A percentile compares a stretch with the other conserved stretches of the same genome.
phyloP scores from a whole-genome alignment of 2,113 vertebrate species.

The Microtus oregoni region DNA sequence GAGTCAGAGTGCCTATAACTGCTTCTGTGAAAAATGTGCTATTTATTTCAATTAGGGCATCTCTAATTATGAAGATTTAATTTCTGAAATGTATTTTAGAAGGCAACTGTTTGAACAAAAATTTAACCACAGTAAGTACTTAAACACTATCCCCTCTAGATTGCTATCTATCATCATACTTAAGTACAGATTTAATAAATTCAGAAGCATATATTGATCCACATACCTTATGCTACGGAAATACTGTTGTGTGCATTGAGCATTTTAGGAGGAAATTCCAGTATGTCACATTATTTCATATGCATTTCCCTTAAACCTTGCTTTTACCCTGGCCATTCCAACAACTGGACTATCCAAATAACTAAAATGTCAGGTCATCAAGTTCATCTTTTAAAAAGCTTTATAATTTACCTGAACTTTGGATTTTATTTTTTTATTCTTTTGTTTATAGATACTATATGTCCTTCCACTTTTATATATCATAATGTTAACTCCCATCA shows the following conservation, averaged over 20 bases:
- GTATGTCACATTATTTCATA: conserved; percentile 51
- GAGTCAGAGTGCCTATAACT: conserved; percentile 27
- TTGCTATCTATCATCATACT: neutral
- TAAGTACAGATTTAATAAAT: conserved; percentile 34
- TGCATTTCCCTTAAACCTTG: conserved; percentile 37
- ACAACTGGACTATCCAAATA: conserved; percentile 19
- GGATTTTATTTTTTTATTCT: neutral
- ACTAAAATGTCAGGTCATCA: conserved; percentile 35
- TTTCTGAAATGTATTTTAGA: conserved; percentile 64
- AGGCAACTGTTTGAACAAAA: conserved; percentile 55
- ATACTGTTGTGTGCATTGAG: conserved; percentile 25
- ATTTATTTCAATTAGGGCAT: conserved; percentile 45
- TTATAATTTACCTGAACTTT: conserved; percentile 57
- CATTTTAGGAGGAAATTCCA: conserved; percentile 44
- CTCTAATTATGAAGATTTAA: conserved; percentile 44
- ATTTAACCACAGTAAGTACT: conserved; percentile 11
- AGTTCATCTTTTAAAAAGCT: conserved; percentile 36
- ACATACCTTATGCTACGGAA: conserved; percentile 24
- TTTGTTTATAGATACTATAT: conserved; percentile 13
- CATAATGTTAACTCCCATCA: conserved; percentile 3
- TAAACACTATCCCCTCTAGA: conserved; percentile 30
- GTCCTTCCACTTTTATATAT: neutral
- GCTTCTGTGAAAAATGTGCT: conserved; percentile 37
- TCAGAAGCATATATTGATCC: conserved; percentile 5
- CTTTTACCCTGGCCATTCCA: conserved; percentile 43